Percentiles rank a stretch among this genome's conserved stretches.
phyloP scores from a whole-genome alignment of 2,888 invertebrate species.

The Metalampra italica region DNA sequence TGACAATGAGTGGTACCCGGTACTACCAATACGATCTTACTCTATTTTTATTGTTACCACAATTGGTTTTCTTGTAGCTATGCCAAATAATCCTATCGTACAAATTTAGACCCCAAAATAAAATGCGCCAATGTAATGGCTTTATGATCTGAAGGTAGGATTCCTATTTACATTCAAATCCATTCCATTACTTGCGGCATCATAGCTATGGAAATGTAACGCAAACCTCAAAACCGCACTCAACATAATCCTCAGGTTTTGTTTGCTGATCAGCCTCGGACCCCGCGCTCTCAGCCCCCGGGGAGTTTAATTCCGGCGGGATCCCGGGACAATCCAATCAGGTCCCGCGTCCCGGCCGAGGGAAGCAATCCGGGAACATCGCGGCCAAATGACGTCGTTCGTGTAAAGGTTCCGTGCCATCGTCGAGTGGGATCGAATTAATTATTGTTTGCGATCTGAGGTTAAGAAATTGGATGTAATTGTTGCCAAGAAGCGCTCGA shows the following conservation, averaged over 20 bases:
- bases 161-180: neutral
- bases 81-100: too few species aligned
- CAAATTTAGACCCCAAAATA: too few species aligned
- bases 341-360: slow-evolving; percentile 18
- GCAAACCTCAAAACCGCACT: slow-evolving; percentile 12
- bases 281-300: slow-evolving; percentile 10
- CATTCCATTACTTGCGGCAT: slow-evolving; percentile 6
- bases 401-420: slow-evolving; percentile 7
- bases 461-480: slow-evolving; percentile 5
- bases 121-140: too few species aligned
- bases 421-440: slow-evolving; percentile 38
- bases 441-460: slow-evolving; percentile 39
- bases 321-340: slow-evolving; percentile 38
- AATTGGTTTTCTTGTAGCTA: too few species aligned
- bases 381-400: slow-evolving; percentile 21
- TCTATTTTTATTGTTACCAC: too few species aligned
- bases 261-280: slow-evolving; percentile 16
- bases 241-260: slow-evolving; percentile 22
- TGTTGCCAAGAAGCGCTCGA: neutral
- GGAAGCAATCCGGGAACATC: slow-evolving; percentile 19
- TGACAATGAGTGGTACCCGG: too few species aligned
- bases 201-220: slow-evolving; percentile 10
- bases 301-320: slow-evolving; percentile 22
- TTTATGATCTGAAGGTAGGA: neutral
- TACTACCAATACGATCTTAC: too few species aligned